Base-by-base conservation (phyloP, 2,797 vertebrate genomes). In the Acrossocheilus wenchowensis region DNA sequence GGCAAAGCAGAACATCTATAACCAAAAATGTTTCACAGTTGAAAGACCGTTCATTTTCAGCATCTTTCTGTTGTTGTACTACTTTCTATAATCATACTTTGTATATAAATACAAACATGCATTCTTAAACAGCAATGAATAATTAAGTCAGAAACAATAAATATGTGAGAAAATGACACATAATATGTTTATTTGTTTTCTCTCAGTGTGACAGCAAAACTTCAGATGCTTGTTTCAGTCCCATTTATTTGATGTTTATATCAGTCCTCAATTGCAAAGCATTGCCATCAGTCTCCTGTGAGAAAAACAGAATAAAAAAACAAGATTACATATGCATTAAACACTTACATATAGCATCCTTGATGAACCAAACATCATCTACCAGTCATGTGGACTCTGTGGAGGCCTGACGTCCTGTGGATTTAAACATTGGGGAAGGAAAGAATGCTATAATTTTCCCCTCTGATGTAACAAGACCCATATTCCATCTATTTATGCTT, bases 191-290 rank as follows among this genome's bases (percentile, higher is more conserved):
- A 7, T 60, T 93, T 98, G 23, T 99, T 77, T 93, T 92, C 94
- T 98, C 96, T 95, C 97, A 98, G 93, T 98, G 96, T 90, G 98
- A 96, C 92, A 98, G 98, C 94, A 98, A 90, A 0, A 98, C 12
- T 15, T 62, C 97, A 0, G 97, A 97, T 72, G 97, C 98, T 90
- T 98, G 93, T 94, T 98, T 99, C 94, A 98, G 96, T 87, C 97
- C 97, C 74, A 98, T 94, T 92, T 99, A 98, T 92, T 98, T 99
- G 97, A 98, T 99, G 92, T 98, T 95, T 97, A 98, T 96, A 93
- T 98, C 97, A 6, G 97, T 99, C 94, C 96, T 99, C 87, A 98
- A 94, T 90, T 98, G 79, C 91, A 98, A 93, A 30, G 97, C 97
- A 78, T 98, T 97, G 85, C 97, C 97, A 4, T 99, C 97, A 69